A percentile compares a stretch with the other conserved stretches of the same genome.
Evolutionary conservation across 2,797 vertebrate genomes (phyloP).

Genomic region (Valencia hispanica): DNA sequence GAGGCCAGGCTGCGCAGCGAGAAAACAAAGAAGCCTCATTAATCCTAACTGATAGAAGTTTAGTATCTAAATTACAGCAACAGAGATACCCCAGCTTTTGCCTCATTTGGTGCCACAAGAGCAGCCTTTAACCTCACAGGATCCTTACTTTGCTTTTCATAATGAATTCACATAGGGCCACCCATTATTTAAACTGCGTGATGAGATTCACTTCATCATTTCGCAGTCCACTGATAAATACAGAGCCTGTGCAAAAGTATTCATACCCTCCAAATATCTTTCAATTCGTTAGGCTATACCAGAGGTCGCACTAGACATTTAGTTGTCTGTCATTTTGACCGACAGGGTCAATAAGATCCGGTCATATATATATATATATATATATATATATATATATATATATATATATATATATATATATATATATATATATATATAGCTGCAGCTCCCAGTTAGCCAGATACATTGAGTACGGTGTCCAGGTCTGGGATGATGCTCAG

Average conservation of each 20-base stretch:
- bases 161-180: conserved; percentile 11
- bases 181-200: background rate
- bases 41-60: conserved; percentile 57
- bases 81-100: conserved; percentile 22
- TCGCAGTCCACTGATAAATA: background rate
- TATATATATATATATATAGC: no score
- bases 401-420: no score
- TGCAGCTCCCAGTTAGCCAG: no score
- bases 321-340: no score
- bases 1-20: conserved; percentile 29
- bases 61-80: conserved; percentile 23
- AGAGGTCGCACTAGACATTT: no score
- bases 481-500: no score
- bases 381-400: no score
- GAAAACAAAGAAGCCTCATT: conserved; percentile 55
- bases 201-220: background rate
- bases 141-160: conserved; percentile 1
- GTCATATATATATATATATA: no score
- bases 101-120: conserved; percentile 7
- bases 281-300: no score
- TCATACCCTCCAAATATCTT: background rate
- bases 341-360: no score
- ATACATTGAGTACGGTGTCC: no score
- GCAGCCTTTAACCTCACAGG: conserved; percentile 2
- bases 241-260: background rate